Base-by-base conservation (phyloP, 2,888 invertebrate species). In the Acanthopleura granulata region DNA sequence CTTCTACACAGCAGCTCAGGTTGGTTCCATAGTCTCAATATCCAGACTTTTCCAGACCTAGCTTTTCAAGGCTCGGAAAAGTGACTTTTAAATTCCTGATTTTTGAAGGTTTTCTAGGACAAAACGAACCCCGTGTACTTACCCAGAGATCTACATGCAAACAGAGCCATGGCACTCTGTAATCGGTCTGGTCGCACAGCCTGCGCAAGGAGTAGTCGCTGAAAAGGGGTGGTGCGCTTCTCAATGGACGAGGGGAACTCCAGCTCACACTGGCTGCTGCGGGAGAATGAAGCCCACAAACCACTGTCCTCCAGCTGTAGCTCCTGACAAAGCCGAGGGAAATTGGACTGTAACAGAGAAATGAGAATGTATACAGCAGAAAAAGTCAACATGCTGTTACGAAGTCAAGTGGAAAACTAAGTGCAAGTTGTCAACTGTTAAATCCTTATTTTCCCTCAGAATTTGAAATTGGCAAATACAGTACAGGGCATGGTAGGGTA, bases 181-280 rank as follows among this genome's bases (percentile, higher is more conserved):
- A 97, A 91, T 73, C 95, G 92, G 88, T 97, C 98, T 0, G 98
- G 96, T 11, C 96, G 93, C 4, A 96, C 91, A 0, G 95, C 94
- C 89, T 96, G 94, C 0, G 96, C 93, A 0, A 95, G 91, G 0
- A 97, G 92, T 0, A 97, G 93, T 80, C 94, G 94, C 88, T 98
- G 97, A 88, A 98, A 97, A 0, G 93, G 92, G 0, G 93, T 93
- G 72, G 95, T 87, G 73, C 92, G 92, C 80, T 91, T 92, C 81
- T 87, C 91, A 80, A 93, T 89, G 73, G 86, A 90, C 12, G 87
- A 80, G 0, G 94, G 94, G 73, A 95, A 91, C 80, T 93, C 92
- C 73, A 91, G 89, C 88, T 94, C 94, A 87, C 94, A 93, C 83
- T 94, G 93, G 29, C 93, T 92, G 3, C 93, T 92, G n/a, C 92